Base-by-base conservation (phyloP, 2,888 invertebrate species). In the Mythimna vitellina region DNA sequence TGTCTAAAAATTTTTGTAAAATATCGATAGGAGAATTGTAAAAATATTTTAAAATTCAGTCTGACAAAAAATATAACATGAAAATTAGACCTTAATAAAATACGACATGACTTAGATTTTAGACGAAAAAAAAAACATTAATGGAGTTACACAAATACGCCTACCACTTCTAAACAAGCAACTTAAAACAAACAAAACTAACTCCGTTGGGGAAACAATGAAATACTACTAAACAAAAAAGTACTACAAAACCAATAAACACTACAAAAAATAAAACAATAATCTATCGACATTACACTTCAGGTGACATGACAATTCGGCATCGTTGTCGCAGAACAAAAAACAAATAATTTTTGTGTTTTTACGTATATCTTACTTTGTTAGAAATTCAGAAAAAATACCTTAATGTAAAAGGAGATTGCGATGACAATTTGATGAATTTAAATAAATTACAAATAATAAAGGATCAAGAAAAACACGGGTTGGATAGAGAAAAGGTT, bases 401-500 rank as follows among this genome's bases (percentile, higher is more conserved):
- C 73, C 73, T 78, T 81, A 66, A 77, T 69, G 49, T 64, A 80
- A 73, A 56, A 78, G 68, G 72, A 76, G 74, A 61, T 68, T 64
- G 76, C 70, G 60, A 71, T 73, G 73, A 76, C 32, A 70, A 74
- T 75, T 78, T 73, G 69, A 72, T 76, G 75, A 76, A 57, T 69
- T 81, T 79, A 81, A 80, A 72, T 78, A 82, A 80, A 80, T 81
- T 70, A 85, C 63, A 63, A 65, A 78, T 65, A 66, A 73, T 77
- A 76, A 84, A 89, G 87, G 86, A 89, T 90, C 83, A 88, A 88
- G 85, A 89, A 83, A 88, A 89, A 89, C 89, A 88, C 88, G 84
- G 85, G 85, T 81, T 78, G 85, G 85, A 91, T 86, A 86, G 65
- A 81, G 87, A 88, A 89, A 90, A 90, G 88, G 87, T 89, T 86